Conservation (phyloP, 1,140 invertebrate genomes). For the Cotesia glomerata region DNA sequence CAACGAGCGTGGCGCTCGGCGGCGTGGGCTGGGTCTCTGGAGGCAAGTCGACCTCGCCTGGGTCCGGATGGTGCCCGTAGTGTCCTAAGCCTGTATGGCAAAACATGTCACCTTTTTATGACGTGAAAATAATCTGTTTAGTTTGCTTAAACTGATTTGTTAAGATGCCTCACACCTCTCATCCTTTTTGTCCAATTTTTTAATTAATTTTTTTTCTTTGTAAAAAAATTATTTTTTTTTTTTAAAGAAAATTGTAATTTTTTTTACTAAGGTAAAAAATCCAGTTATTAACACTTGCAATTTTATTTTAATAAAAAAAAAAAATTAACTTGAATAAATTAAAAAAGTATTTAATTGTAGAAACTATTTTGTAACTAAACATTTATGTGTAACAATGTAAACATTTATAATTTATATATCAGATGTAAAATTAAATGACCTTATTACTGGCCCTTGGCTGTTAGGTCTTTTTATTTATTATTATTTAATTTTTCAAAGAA, state of each 20-base stretch:
- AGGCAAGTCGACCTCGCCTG: conserved; percentile 61
- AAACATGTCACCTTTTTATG: conserved; percentile 63
- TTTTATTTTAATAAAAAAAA: background rate
- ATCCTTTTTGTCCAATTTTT: background rate
- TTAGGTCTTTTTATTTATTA: no score
- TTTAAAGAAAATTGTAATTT: no score
- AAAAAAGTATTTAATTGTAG: no score
- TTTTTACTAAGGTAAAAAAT: no score
- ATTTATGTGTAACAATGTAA: no score
- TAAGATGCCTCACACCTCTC: conserved; percentile 51
- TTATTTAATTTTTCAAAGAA: no score
- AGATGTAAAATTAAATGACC: no score
- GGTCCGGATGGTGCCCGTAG: conserved; percentile 61
- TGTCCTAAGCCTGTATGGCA: conserved; percentile 63
- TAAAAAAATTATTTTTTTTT: background rate
- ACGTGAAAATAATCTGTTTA: conserved; percentile 55
- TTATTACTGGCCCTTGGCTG: no score
- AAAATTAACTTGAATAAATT: background rate
- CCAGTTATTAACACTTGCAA: no score
- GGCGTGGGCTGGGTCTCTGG: conserved; percentile 62
- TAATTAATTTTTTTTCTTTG: background rate
- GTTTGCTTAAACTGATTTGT: conserved; percentile 29
- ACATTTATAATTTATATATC: no score
- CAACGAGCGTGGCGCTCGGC: conserved; percentile 63
- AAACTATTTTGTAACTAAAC: no score